Conservation (phyloP, 2,797 vertebrate species). For the Lepidocolaptes lacrymiger region DNA sequence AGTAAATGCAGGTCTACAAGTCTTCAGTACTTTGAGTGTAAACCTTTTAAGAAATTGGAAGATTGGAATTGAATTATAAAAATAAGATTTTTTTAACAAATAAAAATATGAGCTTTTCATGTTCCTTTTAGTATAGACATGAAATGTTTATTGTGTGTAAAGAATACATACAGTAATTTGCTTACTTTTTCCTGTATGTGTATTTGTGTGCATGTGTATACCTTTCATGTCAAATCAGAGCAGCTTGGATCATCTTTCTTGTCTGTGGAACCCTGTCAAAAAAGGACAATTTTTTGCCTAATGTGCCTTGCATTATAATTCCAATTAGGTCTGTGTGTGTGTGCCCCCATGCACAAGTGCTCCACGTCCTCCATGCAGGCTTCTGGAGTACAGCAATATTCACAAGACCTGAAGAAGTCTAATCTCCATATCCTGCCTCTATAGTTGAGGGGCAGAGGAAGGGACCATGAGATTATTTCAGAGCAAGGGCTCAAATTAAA, state of each 20-base stretch:
- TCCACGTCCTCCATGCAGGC: neutral
- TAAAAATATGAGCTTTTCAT: neutral
- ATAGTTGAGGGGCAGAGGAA: neutral
- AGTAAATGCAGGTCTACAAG: neutral
- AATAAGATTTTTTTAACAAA: neutral
- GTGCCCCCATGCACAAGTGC: fast-evolving
- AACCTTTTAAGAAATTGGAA: neutral
- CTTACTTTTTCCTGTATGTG: neutral
- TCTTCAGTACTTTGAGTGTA: neutral
- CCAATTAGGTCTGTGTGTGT: neutral
- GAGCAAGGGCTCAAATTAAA: neutral
- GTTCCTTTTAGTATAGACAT: neutral
- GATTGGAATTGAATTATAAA: neutral
- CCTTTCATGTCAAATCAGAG: neutral
- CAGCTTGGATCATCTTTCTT: neutral
- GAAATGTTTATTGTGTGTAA: neutral
- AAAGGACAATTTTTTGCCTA: neutral
- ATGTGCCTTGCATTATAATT: neutral
- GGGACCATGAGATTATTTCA: neutral
- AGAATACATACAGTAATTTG: neutral
- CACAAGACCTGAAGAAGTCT: neutral
- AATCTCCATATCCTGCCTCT: neutral
- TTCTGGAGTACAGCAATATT: neutral
- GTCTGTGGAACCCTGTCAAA: neutral
- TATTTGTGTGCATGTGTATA: neutral